phyloP scores from a whole-genome alignment of 2,113 vertebrate genomes.

The Poecilia latipinna region DNA sequence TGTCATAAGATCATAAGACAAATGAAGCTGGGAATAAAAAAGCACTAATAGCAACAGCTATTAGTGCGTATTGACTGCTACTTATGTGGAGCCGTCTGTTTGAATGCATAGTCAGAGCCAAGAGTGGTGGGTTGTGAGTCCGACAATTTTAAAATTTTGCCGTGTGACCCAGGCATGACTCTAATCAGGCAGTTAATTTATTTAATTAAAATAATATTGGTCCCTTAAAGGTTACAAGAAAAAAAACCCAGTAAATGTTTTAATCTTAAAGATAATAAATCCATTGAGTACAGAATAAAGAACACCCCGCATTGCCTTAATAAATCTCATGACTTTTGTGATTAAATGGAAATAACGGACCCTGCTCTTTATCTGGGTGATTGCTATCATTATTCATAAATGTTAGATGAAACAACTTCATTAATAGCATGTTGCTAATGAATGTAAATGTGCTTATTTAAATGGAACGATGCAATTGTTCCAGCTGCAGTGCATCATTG shows the following conservation, averaged over 20 bases:
- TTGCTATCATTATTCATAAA: conserved; percentile 11
- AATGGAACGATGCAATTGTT: conserved; percentile 26
- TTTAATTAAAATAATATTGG: background rate
- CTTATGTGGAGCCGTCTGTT: too few species aligned
- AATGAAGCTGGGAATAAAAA: too few species aligned
- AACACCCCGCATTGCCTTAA: background rate
- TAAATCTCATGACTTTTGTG: background rate
- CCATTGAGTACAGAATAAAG: background rate
- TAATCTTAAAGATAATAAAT: background rate
- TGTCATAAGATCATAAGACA: too few species aligned
- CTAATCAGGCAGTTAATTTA: background rate
- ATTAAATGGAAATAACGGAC: conserved; percentile 6
- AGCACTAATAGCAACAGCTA: too few species aligned
- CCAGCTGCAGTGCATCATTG: background rate
- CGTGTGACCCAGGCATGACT: background rate
- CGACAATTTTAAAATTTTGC: too few species aligned
- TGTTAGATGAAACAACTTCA: conserved; percentile 19
- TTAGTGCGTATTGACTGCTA: too few species aligned
- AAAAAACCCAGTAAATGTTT: background rate
- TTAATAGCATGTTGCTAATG: conserved; percentile 18
- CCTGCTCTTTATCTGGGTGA: conserved; percentile 1
- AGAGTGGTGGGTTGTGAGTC: too few species aligned
- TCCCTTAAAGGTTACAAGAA: background rate
- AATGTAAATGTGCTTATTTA: conserved; percentile 40
- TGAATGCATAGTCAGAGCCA: too few species aligned